Conservation (phyloP, 35 echinoderm and acorn worm genomes). For the Heliocidaris tuberculata region DNA sequence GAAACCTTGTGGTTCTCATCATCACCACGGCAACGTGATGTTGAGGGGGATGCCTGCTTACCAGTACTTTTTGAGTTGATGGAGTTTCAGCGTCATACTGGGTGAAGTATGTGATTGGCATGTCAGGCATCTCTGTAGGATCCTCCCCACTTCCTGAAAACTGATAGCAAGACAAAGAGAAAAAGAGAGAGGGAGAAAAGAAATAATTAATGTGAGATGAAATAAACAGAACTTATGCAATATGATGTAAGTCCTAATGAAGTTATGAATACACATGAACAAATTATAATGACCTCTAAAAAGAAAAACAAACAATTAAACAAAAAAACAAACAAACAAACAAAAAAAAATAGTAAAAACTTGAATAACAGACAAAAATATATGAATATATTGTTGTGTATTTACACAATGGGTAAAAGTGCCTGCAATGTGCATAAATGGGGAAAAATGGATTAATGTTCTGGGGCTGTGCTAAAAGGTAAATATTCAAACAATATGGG, state of each 20-base stretch:
- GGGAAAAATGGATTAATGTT: too few relatives aligned
- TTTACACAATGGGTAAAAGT: too few relatives aligned
- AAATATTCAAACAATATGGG: too few relatives aligned
- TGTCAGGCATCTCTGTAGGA: neutral
- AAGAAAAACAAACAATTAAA: neutral
- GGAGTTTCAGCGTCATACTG: constrained; percentile 10
- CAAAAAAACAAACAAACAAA: neutral
- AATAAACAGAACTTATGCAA: neutral
- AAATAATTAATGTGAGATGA: neutral
- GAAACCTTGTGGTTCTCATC: neutral
- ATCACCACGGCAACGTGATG: neutral
- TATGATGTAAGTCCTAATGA: neutral
- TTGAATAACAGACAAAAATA: neutral
- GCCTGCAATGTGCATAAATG: too few relatives aligned
- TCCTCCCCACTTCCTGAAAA: constrained; percentile 34
- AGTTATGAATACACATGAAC: neutral
- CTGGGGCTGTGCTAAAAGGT: too few relatives aligned
- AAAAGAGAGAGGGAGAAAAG: neutral
- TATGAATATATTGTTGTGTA: too few relatives aligned
- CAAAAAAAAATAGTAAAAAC: neutral
- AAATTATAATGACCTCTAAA: neutral
- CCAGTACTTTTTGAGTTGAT: neutral
- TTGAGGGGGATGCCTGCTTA: neutral
- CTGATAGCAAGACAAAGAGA: neutral
- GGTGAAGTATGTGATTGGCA: constrained; percentile 28